These are phyloP conservation scores for Neotoxoptera formosana DNA, from an alignment of 1,140 invertebrate species.

Conservation along the genomic window DNA sequence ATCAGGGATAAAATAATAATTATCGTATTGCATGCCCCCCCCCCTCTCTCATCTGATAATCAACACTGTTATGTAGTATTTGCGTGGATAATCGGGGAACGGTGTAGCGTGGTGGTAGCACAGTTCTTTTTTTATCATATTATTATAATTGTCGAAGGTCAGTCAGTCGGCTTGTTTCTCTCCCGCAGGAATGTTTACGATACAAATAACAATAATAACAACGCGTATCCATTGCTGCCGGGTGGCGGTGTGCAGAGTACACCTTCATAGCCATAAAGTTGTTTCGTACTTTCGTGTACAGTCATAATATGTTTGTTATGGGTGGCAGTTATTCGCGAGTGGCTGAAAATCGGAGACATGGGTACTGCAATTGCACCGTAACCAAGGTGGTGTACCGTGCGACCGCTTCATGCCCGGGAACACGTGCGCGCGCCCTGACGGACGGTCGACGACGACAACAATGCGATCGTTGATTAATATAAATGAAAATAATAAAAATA, in stretches of 20 bases:
- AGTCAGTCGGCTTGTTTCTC: background rate
- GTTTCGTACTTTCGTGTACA: background rate
- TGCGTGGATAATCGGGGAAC: background rate
- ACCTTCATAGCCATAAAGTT: background rate
- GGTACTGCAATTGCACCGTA: background rate
- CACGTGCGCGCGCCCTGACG: background rate
- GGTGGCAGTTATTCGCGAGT: background rate
- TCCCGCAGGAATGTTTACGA: background rate
- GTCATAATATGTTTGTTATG: background rate
- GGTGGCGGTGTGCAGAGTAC: background rate
- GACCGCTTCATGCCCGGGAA: background rate
- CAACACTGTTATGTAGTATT: background rate
- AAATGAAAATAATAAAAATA: slow-evolving; percentile 11
- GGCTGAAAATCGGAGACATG: background rate
- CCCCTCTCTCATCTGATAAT: background rate
- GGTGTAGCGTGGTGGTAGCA: background rate
- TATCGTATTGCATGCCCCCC: background rate
- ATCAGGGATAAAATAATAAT: background rate
- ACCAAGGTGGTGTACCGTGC: background rate
- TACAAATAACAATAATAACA: slow-evolving; percentile 22
- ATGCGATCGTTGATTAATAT: slow-evolving; percentile 53
- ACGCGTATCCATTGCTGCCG: background rate
- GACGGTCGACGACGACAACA: background rate
- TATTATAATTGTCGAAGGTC: slow-evolving; percentile 48
- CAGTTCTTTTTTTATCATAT: background rate